Evolutionary conservation across 2,797 vertebrate genomes (phyloP).

Genomic region (Sarcophilus harrisii): DNA sequence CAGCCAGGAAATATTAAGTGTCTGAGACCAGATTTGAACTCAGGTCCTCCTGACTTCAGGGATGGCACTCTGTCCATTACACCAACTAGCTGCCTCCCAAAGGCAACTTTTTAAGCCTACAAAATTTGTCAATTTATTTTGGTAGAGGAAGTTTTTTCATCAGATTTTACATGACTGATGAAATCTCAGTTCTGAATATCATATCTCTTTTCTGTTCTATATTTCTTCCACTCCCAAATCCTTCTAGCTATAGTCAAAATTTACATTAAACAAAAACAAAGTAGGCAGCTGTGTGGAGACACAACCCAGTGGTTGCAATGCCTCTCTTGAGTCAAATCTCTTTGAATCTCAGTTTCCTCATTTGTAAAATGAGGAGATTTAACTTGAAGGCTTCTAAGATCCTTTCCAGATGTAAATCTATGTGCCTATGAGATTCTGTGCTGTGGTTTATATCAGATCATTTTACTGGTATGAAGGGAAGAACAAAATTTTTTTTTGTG

Average conservation of each 20-base stretch:
- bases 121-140: neutral
- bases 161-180: neutral
- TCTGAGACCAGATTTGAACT: too few species aligned
- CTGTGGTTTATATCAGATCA: neutral
- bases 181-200: neutral
- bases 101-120: neutral
- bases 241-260: neutral
- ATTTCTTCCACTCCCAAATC: neutral
- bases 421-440: neutral
- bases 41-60: too few species aligned
- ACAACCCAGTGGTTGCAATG: neutral
- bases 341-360: neutral
- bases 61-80: too few species aligned
- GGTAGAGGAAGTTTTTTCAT: neutral
- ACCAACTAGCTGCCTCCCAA: too few species aligned
- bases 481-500: neutral
- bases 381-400: neutral
- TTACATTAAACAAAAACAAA: neutral
- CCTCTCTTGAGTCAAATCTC: neutral
- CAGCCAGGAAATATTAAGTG: too few species aligned
- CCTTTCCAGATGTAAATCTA: neutral
- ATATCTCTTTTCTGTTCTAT: neutral
- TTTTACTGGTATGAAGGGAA: neutral
- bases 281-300: neutral
- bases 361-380: neutral